A percentile compares a stretch with the other conserved stretches of the same genome.
phyloP scores from a whole-genome alignment of 2,113 vertebrate species.

The Apodemus sylvaticus region DNA sequence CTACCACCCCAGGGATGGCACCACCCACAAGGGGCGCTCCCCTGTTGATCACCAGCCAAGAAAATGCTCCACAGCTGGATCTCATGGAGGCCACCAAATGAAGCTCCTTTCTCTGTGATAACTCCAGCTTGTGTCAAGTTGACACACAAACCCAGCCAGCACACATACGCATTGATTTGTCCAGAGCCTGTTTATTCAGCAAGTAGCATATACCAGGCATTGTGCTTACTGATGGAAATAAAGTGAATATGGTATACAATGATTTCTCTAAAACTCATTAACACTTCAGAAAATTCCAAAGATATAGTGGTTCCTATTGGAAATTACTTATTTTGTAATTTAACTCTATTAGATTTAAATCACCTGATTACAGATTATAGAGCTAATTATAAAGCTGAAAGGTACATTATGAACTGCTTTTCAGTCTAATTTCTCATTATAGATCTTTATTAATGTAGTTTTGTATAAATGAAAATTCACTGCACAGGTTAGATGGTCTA shows the following conservation, averaged over 20 bases:
- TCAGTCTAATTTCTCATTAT: slow-evolving; percentile 72
- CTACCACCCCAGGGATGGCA: too few relatives aligned
- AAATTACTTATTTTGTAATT: slow-evolving; percentile 74
- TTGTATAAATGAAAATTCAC: slow-evolving; percentile 64
- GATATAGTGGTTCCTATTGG: slow-evolving; percentile 64
- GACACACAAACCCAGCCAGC: too few relatives aligned
- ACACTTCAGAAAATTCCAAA: slow-evolving; percentile 60
- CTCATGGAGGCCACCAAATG: too few relatives aligned
- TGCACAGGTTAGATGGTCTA: slow-evolving; percentile 64
- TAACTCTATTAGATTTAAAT: slow-evolving; percentile 74
- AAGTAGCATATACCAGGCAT: slow-evolving; percentile 43
- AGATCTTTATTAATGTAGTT: slow-evolving; percentile 76
- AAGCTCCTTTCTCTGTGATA: too few relatives aligned
- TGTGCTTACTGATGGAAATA: slow-evolving; percentile 65
- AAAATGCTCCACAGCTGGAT: too few relatives aligned
- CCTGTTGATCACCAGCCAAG: too few relatives aligned
- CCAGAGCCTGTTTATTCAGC: slow-evolving; percentile 63
- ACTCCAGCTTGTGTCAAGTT: too few relatives aligned
- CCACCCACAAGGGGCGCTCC: too few relatives aligned
- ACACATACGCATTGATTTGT: slow-evolving; percentile 17
- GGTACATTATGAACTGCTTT: slow-evolving; percentile 66
- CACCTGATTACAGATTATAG: slow-evolving; percentile 76
- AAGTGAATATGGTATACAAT: slow-evolving; percentile 65
- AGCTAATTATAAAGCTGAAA: slow-evolving; percentile 79
- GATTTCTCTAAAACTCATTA: slow-evolving; percentile 73